Evolutionary conservation across 2,888 invertebrate genomes (phyloP).

Genomic region (Cybosia mesomella): DNA sequence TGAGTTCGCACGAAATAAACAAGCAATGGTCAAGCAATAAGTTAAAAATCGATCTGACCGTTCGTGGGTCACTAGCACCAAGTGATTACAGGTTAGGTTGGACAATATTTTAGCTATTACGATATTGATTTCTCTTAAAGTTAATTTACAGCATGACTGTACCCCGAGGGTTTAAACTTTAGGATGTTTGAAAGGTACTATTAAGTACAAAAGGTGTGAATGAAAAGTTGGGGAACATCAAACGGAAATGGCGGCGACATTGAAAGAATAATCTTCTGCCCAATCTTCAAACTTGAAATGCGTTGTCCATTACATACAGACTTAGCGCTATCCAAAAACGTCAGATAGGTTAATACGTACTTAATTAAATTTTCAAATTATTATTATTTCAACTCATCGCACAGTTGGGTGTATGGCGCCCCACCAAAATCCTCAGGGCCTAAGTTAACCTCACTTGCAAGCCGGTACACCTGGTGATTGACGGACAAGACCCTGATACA

Average conservation of each 20-base stretch:
- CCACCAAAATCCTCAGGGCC: too few relatives aligned
- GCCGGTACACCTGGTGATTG: too few relatives aligned
- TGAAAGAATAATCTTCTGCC: not conserved
- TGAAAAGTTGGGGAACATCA: conserved; percentile 39
- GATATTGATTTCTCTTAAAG: conserved; percentile 74
- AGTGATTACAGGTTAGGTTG: conserved; percentile 63
- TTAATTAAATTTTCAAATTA: too few relatives aligned
- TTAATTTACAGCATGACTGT: conserved; percentile 64
- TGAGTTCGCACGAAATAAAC: not conserved
- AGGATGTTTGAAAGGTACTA: conserved; percentile 64
- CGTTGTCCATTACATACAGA: too few relatives aligned
- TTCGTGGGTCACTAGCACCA: conserved; percentile 52
- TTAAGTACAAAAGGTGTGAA: conserved; percentile 58
- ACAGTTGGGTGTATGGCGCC: too few relatives aligned
- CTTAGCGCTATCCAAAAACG: too few relatives aligned
- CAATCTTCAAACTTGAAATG: not conserved
- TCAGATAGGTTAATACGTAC: too few relatives aligned
- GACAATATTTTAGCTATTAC: conserved; percentile 74
- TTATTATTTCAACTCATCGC: too few relatives aligned
- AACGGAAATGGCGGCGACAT: conserved; percentile 25
- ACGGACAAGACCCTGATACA: too few relatives aligned
- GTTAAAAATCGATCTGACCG: not conserved
- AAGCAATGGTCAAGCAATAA: conserved; percentile 17
- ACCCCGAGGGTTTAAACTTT: conserved; percentile 57
- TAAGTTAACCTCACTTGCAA: too few relatives aligned